Percentiles rank a stretch among this genome's conserved stretches.
Evolutionary conservation across 53 echinoderm and acorn worm species (phyloP).

Genomic region (Temnopleurus reevesii): DNA sequence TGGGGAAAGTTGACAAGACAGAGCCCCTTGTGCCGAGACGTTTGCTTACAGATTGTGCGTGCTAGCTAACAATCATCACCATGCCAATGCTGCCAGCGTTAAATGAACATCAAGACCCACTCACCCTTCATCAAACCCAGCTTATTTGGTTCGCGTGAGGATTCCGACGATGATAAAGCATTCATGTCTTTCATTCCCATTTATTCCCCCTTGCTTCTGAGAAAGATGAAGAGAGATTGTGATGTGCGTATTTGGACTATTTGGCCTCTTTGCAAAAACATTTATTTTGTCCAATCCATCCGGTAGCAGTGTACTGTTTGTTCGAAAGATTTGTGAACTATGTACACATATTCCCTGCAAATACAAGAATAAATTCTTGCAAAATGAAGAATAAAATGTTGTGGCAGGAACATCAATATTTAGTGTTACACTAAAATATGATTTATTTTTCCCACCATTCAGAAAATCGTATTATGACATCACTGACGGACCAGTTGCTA

Average conservation of each 20-base stretch:
- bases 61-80: not conserved
- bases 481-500: too few species aligned
- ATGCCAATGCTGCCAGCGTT: not conserved
- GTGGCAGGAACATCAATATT: too few species aligned
- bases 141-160: not conserved
- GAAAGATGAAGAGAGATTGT: not conserved
- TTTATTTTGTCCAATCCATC: not conserved
- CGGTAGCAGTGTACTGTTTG: not conserved
- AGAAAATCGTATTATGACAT: too few species aligned
- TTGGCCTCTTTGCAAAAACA: not conserved
- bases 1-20: conserved; percentile 6
- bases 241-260: not conserved
- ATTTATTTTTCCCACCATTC: too few species aligned
- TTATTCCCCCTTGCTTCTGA: not conserved
- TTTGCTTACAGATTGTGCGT: not conserved
- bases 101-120: not conserved
- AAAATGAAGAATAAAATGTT: too few species aligned
- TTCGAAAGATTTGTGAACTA: too few species aligned
- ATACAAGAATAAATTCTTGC: too few species aligned
- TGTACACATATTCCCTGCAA: too few species aligned
- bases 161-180: not conserved
- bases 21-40: not conserved
- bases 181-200: not conserved
- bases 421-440: too few species aligned
- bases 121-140: not conserved